Percentiles rank a stretch among this genome's conserved stretches.
These are phyloP conservation scores for Monomorium pharaonis DNA, from an alignment of 1,140 invertebrate species.

Conservation along the genomic window DNA sequence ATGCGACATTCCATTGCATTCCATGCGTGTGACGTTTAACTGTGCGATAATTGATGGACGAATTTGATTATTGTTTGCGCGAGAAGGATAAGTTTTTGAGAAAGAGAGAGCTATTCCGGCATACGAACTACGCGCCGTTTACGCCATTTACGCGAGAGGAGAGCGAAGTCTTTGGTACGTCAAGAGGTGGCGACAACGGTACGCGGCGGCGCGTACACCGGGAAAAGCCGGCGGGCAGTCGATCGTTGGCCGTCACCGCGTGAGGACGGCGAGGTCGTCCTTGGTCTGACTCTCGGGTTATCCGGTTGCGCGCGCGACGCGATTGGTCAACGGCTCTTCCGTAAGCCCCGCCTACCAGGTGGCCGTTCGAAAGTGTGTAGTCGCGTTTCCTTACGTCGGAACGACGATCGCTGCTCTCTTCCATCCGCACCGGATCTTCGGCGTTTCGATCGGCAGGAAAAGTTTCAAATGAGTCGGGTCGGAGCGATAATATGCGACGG, in stretches of 20 bases:
- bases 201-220: neutral
- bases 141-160: too few relatives aligned
- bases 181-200: conserved; percentile 61
- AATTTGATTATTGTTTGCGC: too few relatives aligned
- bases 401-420: conserved; percentile 76
- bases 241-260: conserved; percentile 59
- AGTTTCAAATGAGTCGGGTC: conserved; percentile 78
- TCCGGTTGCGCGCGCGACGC: conserved; percentile 9
- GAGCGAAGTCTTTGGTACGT: neutral
- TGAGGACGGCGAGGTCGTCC: conserved; percentile 60
- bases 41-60: too few relatives aligned
- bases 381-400: conserved; percentile 80
- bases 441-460: conserved; percentile 73
- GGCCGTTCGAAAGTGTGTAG: conserved; percentile 83
- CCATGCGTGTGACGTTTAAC: too few relatives aligned
- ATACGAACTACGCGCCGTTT: too few relatives aligned
- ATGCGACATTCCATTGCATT: too few relatives aligned
- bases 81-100: too few relatives aligned
- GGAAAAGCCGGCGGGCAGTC: conserved; percentile 40
- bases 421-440: neutral
- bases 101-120: too few relatives aligned
- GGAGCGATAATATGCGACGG: conserved; percentile 81
- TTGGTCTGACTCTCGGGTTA: conserved; percentile 34
- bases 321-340: conserved; percentile 74
- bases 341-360: conserved; percentile 82